Conservation (phyloP, 2,113 vertebrate species). For the Dinomys branickii region DNA sequence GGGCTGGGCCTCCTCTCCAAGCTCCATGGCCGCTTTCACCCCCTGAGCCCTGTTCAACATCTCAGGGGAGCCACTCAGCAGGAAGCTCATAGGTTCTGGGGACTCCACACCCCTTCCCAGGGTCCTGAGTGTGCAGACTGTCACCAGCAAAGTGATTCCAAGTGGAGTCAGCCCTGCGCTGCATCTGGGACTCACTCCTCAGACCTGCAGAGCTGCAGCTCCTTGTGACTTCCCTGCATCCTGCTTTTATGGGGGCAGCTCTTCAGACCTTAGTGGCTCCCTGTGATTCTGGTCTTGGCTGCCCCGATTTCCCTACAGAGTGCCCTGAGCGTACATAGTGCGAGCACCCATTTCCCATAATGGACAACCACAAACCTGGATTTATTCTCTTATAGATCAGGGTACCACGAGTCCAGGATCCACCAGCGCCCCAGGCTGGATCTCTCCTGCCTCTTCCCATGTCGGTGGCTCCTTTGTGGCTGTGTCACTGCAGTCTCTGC, state of each 20-base stretch:
- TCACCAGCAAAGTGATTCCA: background rate
- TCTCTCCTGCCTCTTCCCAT: background rate
- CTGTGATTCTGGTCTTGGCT: background rate
- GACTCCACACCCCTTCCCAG: background rate
- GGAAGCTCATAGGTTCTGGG: background rate
- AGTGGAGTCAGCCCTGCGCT: background rate
- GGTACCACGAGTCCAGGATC: too few relatives aligned
- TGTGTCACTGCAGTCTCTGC: accelerated
- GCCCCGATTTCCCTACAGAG: too few relatives aligned
- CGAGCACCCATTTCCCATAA: background rate
- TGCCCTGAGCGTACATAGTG: too few relatives aligned
- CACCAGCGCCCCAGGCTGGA: background rate
- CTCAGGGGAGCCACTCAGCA: background rate
- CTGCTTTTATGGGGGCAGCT: background rate
- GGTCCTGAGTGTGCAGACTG: background rate
- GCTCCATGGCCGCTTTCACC: background rate
- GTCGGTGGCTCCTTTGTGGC: background rate
- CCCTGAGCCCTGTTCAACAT: background rate
- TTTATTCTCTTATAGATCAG: too few relatives aligned
- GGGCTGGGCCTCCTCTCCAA: background rate
- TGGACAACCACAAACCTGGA: too few relatives aligned
- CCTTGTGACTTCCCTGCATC: background rate
- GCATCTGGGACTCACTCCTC: background rate
- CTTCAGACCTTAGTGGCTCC: background rate
- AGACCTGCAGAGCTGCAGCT: background rate